phyloP scores from a whole-genome alignment of 2,113 vertebrate genomes.

The Crotalus tigris region DNA sequence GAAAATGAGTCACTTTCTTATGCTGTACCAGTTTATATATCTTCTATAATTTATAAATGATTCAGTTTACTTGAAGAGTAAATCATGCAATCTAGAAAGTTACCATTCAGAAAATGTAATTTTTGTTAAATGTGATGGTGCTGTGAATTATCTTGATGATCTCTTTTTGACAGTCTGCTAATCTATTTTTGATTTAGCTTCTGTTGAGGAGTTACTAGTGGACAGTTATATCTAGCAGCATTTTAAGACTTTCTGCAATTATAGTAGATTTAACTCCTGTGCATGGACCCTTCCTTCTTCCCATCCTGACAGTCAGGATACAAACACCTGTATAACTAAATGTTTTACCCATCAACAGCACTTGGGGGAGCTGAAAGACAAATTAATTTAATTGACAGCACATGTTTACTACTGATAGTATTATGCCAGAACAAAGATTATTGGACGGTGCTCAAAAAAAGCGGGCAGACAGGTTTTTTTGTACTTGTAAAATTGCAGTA shows the following conservation, averaged over 20 bases:
- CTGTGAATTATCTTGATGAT: not conserved
- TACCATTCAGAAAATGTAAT: not conserved
- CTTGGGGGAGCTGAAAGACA: conserved; percentile 48
- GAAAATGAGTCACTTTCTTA: not conserved
- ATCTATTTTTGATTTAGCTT: not conserved
- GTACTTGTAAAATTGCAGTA: not conserved
- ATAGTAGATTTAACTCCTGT: not conserved
- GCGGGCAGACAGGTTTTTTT: not conserved
- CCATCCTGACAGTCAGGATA: not conserved
- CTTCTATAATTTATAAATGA: not conserved
- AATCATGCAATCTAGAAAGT: not conserved
- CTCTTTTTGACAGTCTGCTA: not conserved
- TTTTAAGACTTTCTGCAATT: not conserved
- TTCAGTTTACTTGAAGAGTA: not conserved
- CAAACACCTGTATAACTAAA: not conserved
- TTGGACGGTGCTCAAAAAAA: not conserved
- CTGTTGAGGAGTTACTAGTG: not conserved
- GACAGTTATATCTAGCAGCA: not conserved
- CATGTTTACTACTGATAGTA: not conserved
- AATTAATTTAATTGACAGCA: not conserved
- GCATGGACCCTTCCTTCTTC: not conserved
- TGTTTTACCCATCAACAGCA: conserved; percentile 37
- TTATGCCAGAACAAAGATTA: not conserved
- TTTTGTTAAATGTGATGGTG: not conserved
- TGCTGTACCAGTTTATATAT: not conserved